Evolutionary conservation across 2,888 invertebrate genomes (phyloP).

Genomic region (Macaria notata): DNA sequence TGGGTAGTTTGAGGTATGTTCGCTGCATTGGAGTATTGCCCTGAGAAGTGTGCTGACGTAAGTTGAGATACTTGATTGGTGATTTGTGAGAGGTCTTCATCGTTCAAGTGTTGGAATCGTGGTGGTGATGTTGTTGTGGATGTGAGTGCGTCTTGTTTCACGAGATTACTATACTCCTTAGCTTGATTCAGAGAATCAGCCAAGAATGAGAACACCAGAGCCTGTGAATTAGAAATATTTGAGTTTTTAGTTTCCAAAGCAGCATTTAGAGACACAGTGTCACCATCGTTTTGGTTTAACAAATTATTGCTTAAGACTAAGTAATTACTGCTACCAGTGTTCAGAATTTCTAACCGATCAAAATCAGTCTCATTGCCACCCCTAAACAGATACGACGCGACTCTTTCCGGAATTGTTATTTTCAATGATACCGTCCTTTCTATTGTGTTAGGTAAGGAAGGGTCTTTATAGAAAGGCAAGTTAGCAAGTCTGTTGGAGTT

Average conservation of each 20-base stretch:
- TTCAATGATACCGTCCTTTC: conserved; percentile 73
- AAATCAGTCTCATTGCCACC: conserved; percentile 55
- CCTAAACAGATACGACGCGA: conserved; percentile 68
- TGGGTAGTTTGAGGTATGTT: conserved; percentile 26
- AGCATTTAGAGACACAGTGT: conserved; percentile 66
- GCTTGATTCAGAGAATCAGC: conserved; percentile 73
- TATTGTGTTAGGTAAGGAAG: conserved; percentile 61
- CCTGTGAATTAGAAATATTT: conserved; percentile 76
- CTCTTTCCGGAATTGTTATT: conserved; percentile 72
- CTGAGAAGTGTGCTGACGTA: conserved; percentile 64
- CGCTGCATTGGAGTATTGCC: conserved; percentile 37
- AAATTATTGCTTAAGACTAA: conserved; percentile 64
- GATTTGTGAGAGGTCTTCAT: conserved; percentile 58
- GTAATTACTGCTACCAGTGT: conserved; percentile 73
- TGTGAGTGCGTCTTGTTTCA: conserved; percentile 53
- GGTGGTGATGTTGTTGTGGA: conserved; percentile 45
- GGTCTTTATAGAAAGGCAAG: conserved; percentile 65
- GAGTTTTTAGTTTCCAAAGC: conserved; percentile 59
- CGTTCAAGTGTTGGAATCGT: conserved; percentile 55
- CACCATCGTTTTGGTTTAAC: conserved; percentile 43
- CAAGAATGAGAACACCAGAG: conserved; percentile 71
- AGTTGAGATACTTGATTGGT: conserved; percentile 64
- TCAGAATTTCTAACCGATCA: conserved; percentile 68
- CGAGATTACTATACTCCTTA: conserved; percentile 65
- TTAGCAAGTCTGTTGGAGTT: conserved; percentile 55